Conservation (phyloP, 2,113 vertebrate species). For the Oxyura jamaicensis region DNA sequence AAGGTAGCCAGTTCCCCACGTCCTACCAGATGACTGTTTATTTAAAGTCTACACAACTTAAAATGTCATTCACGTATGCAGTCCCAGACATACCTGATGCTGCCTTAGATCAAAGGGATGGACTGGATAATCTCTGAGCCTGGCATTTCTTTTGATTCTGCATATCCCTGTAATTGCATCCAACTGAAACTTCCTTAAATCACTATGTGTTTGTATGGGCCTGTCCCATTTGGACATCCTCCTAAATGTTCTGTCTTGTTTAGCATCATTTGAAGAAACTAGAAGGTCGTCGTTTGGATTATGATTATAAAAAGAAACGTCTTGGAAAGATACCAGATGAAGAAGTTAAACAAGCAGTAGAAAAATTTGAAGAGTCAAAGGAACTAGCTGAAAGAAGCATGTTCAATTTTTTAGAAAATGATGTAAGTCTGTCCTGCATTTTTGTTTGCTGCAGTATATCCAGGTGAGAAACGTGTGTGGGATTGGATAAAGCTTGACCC, state of each 20-base stretch:
- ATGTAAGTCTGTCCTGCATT: slow-evolving; percentile 80
- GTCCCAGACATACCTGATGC: neutral
- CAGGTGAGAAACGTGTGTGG: neutral
- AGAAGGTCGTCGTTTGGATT: slow-evolving; percentile 94
- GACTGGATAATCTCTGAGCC: neutral
- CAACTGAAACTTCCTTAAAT: neutral
- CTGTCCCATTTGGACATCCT: neutral
- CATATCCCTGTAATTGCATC: neutral
- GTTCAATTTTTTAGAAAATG: slow-evolving; percentile 97
- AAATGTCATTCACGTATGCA: neutral
- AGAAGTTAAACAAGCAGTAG: slow-evolving; percentile 91
- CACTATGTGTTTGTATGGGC: neutral
- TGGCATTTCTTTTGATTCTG: neutral
- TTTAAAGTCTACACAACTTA: neutral
- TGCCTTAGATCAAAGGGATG: neutral
- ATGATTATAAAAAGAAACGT: slow-evolving; percentile 94
- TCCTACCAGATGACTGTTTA: neutral
- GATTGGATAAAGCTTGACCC: neutral
- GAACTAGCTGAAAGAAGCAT: slow-evolving; percentile 95
- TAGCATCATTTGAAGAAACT: slow-evolving; percentile 95
- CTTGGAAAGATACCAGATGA: slow-evolving; percentile 92
- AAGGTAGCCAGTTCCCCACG: neutral
- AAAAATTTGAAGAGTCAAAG: slow-evolving; percentile 96
- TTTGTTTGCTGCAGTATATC: neutral
- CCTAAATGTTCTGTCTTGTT: neutral